phyloP scores from a whole-genome alignment of 2,888 invertebrate genomes.

The Neocrepidodera transversa region DNA sequence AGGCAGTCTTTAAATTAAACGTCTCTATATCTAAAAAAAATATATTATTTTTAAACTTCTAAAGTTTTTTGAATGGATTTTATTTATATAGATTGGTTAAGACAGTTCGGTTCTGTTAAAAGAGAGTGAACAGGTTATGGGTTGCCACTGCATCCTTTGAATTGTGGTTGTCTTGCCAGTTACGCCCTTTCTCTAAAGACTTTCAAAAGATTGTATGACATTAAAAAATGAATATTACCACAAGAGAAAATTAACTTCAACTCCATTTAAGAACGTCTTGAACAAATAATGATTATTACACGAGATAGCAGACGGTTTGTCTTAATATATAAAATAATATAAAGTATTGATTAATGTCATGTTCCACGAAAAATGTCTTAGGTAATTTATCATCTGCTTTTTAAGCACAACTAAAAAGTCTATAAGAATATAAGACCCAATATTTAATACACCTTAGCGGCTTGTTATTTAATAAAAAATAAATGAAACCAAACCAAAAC shows the following conservation, averaged over 20 bases:
- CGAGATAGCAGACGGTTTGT: conserved; percentile 3
- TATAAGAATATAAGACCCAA: no score
- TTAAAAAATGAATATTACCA: conserved; percentile 40
- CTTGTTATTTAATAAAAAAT: no score
- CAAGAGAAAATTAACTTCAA: conserved; percentile 35
- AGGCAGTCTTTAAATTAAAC: no score
- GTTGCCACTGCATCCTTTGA: conserved; percentile 57
- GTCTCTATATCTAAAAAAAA: no score
- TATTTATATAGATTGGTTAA: no score
- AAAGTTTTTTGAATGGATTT: no score
- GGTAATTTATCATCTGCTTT: background rate
- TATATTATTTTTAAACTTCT: no score
- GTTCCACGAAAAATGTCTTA: background rate
- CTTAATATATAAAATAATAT: conserved; percentile 8
- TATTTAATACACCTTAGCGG: no score
- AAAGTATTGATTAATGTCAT: background rate
- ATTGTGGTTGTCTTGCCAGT: conserved; percentile 57
- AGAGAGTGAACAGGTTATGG: conserved; percentile 55
- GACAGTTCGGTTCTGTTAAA: conserved; percentile 42
- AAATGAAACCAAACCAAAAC: no score
- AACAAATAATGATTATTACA: conserved; percentile 22
- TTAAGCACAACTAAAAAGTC: background rate
- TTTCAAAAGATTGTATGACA: conserved; percentile 52
- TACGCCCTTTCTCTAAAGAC: conserved; percentile 55
- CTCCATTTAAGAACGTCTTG: conserved; percentile 26